Conservation (phyloP, 2,113 vertebrate species). For the Cyphomyrus plagiostoma region DNA sequence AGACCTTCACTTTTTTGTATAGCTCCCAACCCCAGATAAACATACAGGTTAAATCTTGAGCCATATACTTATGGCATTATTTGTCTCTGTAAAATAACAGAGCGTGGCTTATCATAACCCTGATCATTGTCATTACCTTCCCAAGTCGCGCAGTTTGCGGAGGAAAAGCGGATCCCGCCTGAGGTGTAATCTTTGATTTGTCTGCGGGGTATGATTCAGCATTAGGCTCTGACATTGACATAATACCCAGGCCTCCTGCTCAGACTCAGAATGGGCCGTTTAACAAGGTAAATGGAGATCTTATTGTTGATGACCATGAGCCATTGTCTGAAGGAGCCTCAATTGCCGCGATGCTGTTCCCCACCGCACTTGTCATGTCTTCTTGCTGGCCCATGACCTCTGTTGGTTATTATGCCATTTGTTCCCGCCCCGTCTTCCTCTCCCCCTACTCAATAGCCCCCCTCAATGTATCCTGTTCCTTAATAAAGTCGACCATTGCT, state of each 20-base stretch:
- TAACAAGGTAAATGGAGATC: conserved; percentile 60
- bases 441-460: conserved; percentile 19
- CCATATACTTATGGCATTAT: conserved; percentile 15
- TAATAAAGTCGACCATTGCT: conserved; percentile 2
- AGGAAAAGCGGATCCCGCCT: conserved; percentile 27
- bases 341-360: conserved; percentile 40
- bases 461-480: conserved; percentile 22
- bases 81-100: conserved; percentile 24
- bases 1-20: not conserved
- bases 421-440: not conserved
- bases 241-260: conserved; percentile 52
- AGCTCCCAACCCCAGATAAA: not conserved
- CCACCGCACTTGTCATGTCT: conserved; percentile 42
- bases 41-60: not conserved
- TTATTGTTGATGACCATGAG: conserved; percentile 53
- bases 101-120: conserved; percentile 26
- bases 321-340: conserved; percentile 38
- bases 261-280: conserved; percentile 46
- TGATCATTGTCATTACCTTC: conserved; percentile 31
- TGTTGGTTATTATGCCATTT: conserved; percentile 25
- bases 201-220: conserved; percentile 54
- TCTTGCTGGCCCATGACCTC: conserved; percentile 37
- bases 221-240: conserved; percentile 61
- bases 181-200: conserved; percentile 51
- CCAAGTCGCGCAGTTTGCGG: conserved; percentile 21